Evolutionary conservation across 2,797 vertebrate genomes (phyloP).

Genomic region (Myotis pilosus): DNA sequence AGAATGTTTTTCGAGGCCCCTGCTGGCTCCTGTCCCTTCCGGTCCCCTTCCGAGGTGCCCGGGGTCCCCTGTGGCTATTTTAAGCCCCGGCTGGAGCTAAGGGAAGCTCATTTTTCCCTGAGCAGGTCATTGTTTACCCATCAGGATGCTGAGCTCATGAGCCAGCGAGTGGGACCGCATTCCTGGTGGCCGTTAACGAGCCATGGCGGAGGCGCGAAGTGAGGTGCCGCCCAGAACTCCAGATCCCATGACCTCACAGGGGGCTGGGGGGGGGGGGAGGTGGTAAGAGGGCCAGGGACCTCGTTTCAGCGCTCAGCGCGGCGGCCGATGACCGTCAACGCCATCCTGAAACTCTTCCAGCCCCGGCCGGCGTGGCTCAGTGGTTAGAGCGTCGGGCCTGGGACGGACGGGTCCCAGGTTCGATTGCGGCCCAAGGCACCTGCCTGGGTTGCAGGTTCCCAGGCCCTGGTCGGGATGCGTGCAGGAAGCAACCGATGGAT

Average conservation of each 20-base stretch:
- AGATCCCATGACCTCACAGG: background rate
- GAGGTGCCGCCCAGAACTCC: background rate
- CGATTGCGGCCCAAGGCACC: too few relatives aligned
- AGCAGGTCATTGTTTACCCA: background rate
- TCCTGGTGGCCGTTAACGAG: background rate
- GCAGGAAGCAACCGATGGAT: too few relatives aligned
- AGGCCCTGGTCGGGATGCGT: too few relatives aligned
- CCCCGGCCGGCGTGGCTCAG: too few relatives aligned
- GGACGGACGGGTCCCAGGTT: too few relatives aligned
- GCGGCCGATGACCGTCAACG: background rate
- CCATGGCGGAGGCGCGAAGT: accelerated
- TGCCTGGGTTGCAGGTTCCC: too few relatives aligned
- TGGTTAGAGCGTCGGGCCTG: too few relatives aligned
- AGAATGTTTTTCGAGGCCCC: background rate
- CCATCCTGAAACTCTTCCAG: background rate
- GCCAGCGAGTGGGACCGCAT: background rate
- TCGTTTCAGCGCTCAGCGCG: background rate
- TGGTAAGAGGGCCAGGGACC: background rate
- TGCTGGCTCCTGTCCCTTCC: too few relatives aligned
- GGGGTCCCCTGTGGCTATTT: background rate
- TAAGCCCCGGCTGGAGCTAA: background rate
- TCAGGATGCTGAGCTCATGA: background rate
- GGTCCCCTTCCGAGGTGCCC: background rate
- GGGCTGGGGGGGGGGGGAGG: too few relatives aligned
- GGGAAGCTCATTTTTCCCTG: background rate